Evolutionary conservation across 2,888 invertebrate genomes (phyloP), one percentile per base, ranked within the genome.

Genomic region (Caenorhabditis sp.): DNA sequence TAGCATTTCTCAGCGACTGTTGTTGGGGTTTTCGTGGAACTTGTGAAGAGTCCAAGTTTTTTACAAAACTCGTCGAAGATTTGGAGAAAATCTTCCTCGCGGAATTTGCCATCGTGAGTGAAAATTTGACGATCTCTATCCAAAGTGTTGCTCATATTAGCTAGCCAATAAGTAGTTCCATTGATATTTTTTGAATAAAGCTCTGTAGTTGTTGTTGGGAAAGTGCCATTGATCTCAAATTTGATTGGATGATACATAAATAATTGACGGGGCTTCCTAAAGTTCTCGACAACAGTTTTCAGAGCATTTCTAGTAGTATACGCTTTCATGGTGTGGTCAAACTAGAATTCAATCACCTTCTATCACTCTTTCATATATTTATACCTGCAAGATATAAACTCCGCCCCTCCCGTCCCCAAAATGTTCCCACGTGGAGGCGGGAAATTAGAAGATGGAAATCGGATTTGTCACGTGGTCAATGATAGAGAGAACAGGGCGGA

Each of bases 211-310:
- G 61, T 74, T 5, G 62, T 58, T 17, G 73, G 73, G 23, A 67
- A 69, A n/a, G 67, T 67, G 20, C 67, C 73, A 50, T 66, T 63
- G 21, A 74, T 74, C 38, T 74, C 73, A 38, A 74, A 74, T 23
- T 74, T 59, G 27, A 74, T 74, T 36, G 73, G 73, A 57, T 74
- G 73, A 38, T 74, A 74, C 69, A 74, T 67, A 58, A 74, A 74
- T 43, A 74, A 38, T 27, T 74, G 73, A 1, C 69, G 59, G 1
- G 73, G 73, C 59, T 74, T 74, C 23, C 73, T 59, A 59, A 74
- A 74, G 56, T 69, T 74, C 61, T 74, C 73, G n/a, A 74, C 73
- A 26, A 74, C 64, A 27, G 73, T 74, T 56, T 64, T 66, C 57
- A 74, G 38, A 23, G 73, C 69, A 54, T 69, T 74, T 58, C 53